phyloP scores from a whole-genome alignment of 2,888 invertebrate genomes.

The Aphodius granarius region DNA sequence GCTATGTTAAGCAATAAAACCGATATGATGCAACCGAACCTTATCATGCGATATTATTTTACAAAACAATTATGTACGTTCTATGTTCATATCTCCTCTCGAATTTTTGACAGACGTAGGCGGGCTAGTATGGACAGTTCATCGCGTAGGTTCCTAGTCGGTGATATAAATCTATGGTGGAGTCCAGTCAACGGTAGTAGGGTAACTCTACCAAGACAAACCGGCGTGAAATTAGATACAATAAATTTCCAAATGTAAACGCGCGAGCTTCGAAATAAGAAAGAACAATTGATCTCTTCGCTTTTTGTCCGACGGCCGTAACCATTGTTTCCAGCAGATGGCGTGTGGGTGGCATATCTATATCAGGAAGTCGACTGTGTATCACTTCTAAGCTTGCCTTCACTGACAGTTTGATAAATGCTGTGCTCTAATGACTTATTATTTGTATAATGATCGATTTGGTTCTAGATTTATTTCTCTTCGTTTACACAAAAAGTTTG shows the following conservation, averaged over 20 bases:
- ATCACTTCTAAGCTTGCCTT: not conserved
- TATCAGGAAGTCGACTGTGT: not conserved
- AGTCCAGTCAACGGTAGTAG: not conserved
- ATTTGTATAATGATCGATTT: not conserved
- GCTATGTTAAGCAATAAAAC: too few species aligned
- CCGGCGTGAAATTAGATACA: not conserved
- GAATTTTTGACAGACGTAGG: not conserved
- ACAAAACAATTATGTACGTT: not conserved
- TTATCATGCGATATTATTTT: not conserved
- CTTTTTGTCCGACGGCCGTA: not conserved
- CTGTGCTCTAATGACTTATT: not conserved
- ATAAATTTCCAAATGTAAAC: not conserved
- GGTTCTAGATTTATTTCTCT: not conserved
- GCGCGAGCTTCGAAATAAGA: not conserved
- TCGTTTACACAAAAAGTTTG: too few species aligned
- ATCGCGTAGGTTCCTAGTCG: not conserved
- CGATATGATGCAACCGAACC: not conserved
- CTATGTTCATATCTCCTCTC: not conserved
- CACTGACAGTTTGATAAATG: not conserved
- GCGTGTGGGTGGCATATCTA: not conserved
- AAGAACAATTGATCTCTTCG: not conserved
- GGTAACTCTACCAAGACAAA: not conserved
- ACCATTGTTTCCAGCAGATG: not conserved
- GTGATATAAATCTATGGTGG: not conserved
- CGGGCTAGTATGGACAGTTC: not conserved